These are phyloP conservation scores for Tetranychus urticae DNA, from an alignment of 1,140 invertebrate genomes.

Conservation along the genomic window DNA sequence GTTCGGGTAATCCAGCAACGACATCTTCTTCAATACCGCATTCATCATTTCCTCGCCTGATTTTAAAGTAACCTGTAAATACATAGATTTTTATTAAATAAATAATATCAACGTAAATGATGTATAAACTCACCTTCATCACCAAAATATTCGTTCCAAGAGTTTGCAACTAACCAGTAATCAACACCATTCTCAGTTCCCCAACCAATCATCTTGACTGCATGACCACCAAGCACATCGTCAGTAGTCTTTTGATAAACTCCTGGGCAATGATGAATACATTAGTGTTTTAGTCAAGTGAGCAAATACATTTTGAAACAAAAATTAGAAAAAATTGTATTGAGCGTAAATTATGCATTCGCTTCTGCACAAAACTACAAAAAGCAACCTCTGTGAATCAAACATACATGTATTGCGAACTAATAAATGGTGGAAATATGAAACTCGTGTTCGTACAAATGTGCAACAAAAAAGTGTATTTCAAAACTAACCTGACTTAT, in stretches of 20 bases:
- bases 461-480: too few relatives aligned
- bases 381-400: too few relatives aligned
- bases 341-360: too few relatives aligned
- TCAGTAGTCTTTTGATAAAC: not conserved
- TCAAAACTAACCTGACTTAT: slow-evolving; percentile 44
- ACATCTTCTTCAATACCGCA: slow-evolving; percentile 22
- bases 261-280: not conserved
- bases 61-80: slow-evolving; percentile 3
- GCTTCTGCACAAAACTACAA: too few relatives aligned
- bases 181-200: not conserved
- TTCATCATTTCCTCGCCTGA: slow-evolving; percentile 23
- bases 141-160: slow-evolving; percentile 20
- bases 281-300: too few relatives aligned
- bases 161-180: slow-evolving; percentile 18
- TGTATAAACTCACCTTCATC: slow-evolving; percentile 14
- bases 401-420: too few relatives aligned
- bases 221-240: slow-evolving; percentile 3
- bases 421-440: too few relatives aligned
- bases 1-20: slow-evolving; percentile 23
- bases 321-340: too few relatives aligned
- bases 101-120: too few relatives aligned
- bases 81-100: not conserved
- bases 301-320: too few relatives aligned
- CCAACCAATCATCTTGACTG: slow-evolving; percentile 9
- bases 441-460: too few relatives aligned